Base-by-base conservation (phyloP, 2,888 invertebrate genomes). In the Gandaritis pyraliata region DNA sequence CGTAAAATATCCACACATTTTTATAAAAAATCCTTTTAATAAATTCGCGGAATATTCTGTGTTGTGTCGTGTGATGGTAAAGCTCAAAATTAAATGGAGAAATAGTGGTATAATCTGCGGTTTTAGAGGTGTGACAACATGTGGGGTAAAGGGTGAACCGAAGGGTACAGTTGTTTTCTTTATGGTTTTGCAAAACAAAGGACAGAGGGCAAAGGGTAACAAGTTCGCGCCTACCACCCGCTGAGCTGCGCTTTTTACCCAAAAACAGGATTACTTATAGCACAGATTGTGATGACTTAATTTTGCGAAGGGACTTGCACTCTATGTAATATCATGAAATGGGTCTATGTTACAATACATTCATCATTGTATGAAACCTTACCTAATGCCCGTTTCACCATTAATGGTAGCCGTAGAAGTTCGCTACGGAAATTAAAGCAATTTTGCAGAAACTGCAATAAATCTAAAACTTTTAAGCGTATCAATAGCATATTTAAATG, bases 151-250 rank as follows among this genome's bases (percentile, higher is more conserved):
- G 87, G 88, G 88, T 86, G 87, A 85, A 81, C 77, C 73, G 71
- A 78, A 85, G 87, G 88, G 85, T 82, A 82, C 80, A 81, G 79
- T 83, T 88, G 88, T 88, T 88, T 87, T 86, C 84, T 87, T 85
- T 86, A 85, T 86, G 81, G 80, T 79, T 78, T 76, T 73, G 58
- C 71, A 74, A 81, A 86, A 81, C 78, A 79, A 79, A 78, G 77
- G 71, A 68, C 72, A 72, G 75, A 81, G 88, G 84, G 82, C 82
- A 87, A 86, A 86, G 87, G 87, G 83, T 81, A 80, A 85, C 87
- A 83, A 83, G 86, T 82, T 82, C 84, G 81, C 85, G 85, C 86
- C 85, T 75, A 74, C 80, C 85, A 70, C 88, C 87, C 81, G 88
- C 85, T 83, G 87, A 45, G 83, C 58, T 68, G 68, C 58, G 77